These are phyloP conservation scores for Pelecanoides urinatrix DNA, from an alignment of 2,113 vertebrate genomes.

Conservation along the genomic window DNA sequence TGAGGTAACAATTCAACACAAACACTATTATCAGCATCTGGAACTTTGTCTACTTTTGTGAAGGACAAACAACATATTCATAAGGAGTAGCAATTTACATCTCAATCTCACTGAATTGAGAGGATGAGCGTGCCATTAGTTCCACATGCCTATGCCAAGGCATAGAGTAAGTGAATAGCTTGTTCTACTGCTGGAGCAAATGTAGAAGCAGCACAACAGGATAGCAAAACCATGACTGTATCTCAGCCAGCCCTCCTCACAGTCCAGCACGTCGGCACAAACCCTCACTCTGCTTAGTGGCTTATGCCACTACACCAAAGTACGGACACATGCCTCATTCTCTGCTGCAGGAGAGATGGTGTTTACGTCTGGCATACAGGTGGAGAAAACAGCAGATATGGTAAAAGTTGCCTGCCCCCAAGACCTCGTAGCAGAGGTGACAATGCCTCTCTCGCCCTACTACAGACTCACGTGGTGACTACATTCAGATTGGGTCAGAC, in stretches of 20 bases:
- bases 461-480: not conserved
- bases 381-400: not conserved
- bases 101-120: not conserved
- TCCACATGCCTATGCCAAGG: not conserved
- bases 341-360: not conserved
- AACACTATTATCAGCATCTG: not conserved
- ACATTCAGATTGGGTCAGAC: not conserved
- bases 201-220: not conserved
- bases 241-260: not conserved
- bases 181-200: not conserved
- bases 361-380: not conserved
- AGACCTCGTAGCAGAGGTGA: not conserved
- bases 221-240: not conserved
- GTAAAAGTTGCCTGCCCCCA: not conserved
- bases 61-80: not conserved
- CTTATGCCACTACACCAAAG: not conserved
- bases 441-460: not conserved
- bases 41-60: not conserved
- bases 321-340: fast-evolving
- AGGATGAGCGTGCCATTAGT: not conserved
- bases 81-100: not conserved
- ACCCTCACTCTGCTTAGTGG: fast-evolving
- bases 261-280: not conserved
- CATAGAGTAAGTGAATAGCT: not conserved
- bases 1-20: not conserved